Evolutionary conservation across 1,140 invertebrate genomes (phyloP).

Genomic region (fruit fly (Drosophila melanogaster)): Release_6_plus_ISO1_MT NC_004354.4:630001-630500

Average conservation of each 20-base stretch:
- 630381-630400: constrained; percentile 35
- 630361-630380: constrained; percentile 35
- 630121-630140: constrained; percentile 37
- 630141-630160: constrained; percentile 1
- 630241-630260: neutral
- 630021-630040: constrained; percentile 1
- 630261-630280: constrained; percentile 30
- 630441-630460: constrained; percentile 41
- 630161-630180: constrained; percentile 24
- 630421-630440: constrained; percentile 51
- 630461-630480: constrained; percentile 56
- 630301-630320: constrained; percentile 60
- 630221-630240: neutral
- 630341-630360: constrained; percentile 30
- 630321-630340: constrained; percentile 51
- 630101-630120: constrained; percentile 46
- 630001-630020: constrained; percentile 12
- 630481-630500: constrained; percentile 56
- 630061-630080: constrained; percentile 23
- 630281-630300: constrained; percentile 48
- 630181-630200: constrained; percentile 26
- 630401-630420: constrained; percentile 24
- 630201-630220: constrained; percentile 7
- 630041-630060: constrained; percentile 12
- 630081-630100: constrained; percentile 24